phyloP scores from a whole-genome alignment of 64 coral and sea anemone genomes.

The Pocillopora verrucosa region DNA sequence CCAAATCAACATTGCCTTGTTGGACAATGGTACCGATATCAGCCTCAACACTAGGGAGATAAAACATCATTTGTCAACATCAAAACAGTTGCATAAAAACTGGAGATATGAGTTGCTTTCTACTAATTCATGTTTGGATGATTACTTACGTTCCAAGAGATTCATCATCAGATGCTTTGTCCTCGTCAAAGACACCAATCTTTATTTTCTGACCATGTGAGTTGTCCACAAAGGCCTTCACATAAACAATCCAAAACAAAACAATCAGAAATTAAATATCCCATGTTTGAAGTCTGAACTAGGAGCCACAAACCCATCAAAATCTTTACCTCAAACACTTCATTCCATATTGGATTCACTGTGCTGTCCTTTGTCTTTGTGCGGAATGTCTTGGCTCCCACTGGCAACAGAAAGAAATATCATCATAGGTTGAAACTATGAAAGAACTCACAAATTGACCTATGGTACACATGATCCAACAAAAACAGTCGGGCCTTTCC shows the following conservation, averaged over 20 bases:
- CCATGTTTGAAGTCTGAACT: too few species aligned
- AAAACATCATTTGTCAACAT: background rate
- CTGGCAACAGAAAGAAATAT: conserved; percentile 28
- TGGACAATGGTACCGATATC: conserved; percentile 91
- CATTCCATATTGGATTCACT: conserved; percentile 87
- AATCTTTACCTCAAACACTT: conserved; percentile 92
- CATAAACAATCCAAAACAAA: background rate
- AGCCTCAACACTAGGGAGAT: conserved; percentile 77
- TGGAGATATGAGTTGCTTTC: background rate
- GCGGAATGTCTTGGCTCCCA: conserved; percentile 92
- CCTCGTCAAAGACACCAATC: conserved; percentile 88
- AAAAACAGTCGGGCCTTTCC: too few species aligned
- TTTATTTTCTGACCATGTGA: conserved; percentile 93
- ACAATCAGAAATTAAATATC: background rate
- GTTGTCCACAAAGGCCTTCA: conserved; percentile 87
- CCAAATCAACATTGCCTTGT: conserved; percentile 89
- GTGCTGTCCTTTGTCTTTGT: conserved; percentile 91
- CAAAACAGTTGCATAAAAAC: background rate
- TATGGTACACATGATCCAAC: too few species aligned
- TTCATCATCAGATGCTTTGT: conserved; percentile 91
- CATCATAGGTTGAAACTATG: background rate
- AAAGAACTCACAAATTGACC: background rate
- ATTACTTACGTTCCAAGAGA: conserved; percentile 71
- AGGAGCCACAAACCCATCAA: background rate
- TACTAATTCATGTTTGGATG: background rate